Base-by-base conservation (phyloP, 1,140 invertebrate species). In the Anoplolepis gracilipes region DNA sequence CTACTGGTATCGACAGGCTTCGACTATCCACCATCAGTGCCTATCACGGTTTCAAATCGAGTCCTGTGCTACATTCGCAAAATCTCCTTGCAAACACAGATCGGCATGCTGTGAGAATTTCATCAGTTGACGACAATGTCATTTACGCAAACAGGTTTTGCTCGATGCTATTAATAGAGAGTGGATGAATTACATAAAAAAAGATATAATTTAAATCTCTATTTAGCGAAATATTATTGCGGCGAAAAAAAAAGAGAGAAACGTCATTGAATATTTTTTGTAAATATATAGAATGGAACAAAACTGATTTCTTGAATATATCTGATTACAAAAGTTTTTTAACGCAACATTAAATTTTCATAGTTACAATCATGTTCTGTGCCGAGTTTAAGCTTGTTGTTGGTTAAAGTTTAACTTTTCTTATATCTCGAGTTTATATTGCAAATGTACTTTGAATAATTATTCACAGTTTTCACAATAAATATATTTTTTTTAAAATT, bases 1-100 rank as follows among this genome's bases (percentile, higher is more conserved):
- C 53, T 46, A 82, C 67, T 82, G 78, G 78, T 82, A 82, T 82
- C 67, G 78, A 82, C 78, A 82, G 78, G 78, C 39, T 4, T 79
- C 39, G 57, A 46, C 67, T 67, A 82, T 82, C 53, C 28, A 39
- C 49, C 53, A 55, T 82, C 78, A 82, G 25, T 13, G 25, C 70
- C 67, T 82, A 82, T 82, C 53, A 82, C 55, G 67, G n/a, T 72
- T 81, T 59, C 36, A 30, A 82, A 82, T 82, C 67, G 36, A 73
- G 36, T 46, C 39, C 36, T 19, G 36, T 33, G 78, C 36, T 81
- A 72, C 65, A 59, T 82, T 82, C 39, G 53, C 67, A 46, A 82
- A 59, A 82, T 82, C 67, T 73, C 67, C 53, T 72, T 59, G 49
- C 16, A 25, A 25, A 64, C 8, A 3, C 10, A 36, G 13, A 46